phyloP scores from a whole-genome alignment of 2,113 vertebrate species.

The Seriola aureovittata region DNA sequence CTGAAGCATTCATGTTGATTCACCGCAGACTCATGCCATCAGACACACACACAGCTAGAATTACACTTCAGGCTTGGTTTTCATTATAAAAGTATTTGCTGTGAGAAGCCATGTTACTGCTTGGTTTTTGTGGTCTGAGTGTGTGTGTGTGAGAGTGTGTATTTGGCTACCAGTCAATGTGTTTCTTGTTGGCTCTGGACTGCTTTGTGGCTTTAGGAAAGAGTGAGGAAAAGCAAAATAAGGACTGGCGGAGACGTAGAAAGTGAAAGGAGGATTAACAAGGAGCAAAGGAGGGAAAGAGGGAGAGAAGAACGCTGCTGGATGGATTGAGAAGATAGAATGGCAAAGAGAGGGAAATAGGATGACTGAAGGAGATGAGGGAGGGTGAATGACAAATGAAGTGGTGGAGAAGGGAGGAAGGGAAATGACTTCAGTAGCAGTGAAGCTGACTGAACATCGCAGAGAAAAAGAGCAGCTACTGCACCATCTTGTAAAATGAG shows the following conservation, averaged over 20 bases:
- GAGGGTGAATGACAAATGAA: conserved; percentile 59
- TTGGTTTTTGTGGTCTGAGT: conserved; percentile 52
- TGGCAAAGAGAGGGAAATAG: neutral
- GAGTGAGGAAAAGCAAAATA: conserved; percentile 16
- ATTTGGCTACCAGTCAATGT: conserved; percentile 55
- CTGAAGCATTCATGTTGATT: conserved; percentile 52
- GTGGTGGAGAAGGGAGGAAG: conserved; percentile 48
- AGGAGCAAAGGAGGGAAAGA: conserved; percentile 34
- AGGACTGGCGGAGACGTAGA: conserved; percentile 47
- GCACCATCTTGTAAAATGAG: conserved; percentile 28
- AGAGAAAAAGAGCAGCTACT: conserved; percentile 3
- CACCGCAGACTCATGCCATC: conserved; percentile 53
- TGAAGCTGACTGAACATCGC: conserved; percentile 32
- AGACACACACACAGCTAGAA: conserved; percentile 25
- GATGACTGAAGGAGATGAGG: conserved; percentile 29
- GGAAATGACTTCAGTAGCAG: conserved; percentile 58
- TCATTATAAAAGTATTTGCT: conserved; percentile 64
- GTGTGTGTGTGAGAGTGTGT: conserved; percentile 32
- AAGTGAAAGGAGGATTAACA: conserved; percentile 54
- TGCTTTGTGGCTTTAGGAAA: conserved; percentile 35
- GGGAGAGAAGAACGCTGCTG: conserved; percentile 31
- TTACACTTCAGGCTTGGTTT: conserved; percentile 56
- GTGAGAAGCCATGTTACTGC: conserved; percentile 39
- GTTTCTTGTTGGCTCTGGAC: conserved; percentile 44
- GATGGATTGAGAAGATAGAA: conserved; percentile 31